Evolutionary conservation across 2,797 vertebrate species (phyloP), one percentile per base, ranked within the genome.

Genomic region (Coregonus sp.): DNA sequence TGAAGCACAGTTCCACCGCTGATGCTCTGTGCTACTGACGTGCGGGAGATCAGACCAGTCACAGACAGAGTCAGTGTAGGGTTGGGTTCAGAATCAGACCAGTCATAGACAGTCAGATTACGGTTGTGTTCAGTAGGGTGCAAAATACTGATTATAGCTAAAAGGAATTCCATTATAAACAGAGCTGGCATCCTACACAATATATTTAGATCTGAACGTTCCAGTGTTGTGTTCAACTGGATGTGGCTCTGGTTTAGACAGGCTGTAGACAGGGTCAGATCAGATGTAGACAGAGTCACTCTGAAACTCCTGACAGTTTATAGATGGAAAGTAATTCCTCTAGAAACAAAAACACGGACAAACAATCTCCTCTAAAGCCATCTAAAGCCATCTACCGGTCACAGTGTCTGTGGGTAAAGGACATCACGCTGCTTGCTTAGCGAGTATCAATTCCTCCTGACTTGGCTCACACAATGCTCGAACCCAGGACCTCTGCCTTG

Each of bases 381-480:
- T 85, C 86, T 83, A 70, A 78, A 73, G 73, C 84, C 84, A 87
- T 87, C 86, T 87, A 85, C 81, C 80, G 82, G 86, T 85, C 84
- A 86, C 79, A 76, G 86, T 80, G 33, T 65, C 7, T 63, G 61
- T 68, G 33, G 37, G 14, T 37, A 16, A 47, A 47, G 40, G 9
- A 47, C 2, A 9, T 47, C 40, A 47, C 40, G 2, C 40, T 47
- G 40, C 40, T 47, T 47, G 40, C 9, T 47, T 47, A 9, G 40
- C 3, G 63, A 9, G 29, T 33, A 20, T 33, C 40, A 47, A 47
- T 47, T 47, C 7, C 40, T 9, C 40, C 40, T 47, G 40, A 47
- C 2, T 47, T 9, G 40, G 40, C 7, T 40, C 40, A 40, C 40
- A 40, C 40, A 2, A 40, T 1, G 40, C 40, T 47, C 6, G 40